Conservation (phyloP, 2,113 vertebrate species). For the Garra rufa region DNA sequence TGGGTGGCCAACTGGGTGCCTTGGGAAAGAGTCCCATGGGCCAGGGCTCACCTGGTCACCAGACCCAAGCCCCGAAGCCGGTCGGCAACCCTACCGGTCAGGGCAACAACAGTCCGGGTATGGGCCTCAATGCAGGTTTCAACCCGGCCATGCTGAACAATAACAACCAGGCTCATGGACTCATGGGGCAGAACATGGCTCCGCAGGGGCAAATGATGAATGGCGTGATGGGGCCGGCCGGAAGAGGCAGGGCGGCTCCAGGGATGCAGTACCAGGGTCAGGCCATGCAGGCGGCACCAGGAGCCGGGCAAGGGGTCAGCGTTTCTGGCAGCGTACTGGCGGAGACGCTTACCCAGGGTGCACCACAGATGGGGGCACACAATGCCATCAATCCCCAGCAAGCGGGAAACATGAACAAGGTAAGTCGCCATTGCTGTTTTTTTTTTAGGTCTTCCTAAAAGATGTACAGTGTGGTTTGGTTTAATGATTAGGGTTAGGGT, state of each 20-base stretch:
- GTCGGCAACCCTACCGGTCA: conserved; percentile 80
- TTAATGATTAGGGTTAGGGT: neutral
- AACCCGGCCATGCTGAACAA: conserved; percentile 90
- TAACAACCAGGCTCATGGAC: conserved; percentile 84
- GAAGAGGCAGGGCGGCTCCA: conserved; percentile 85
- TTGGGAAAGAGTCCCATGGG: conserved; percentile 88
- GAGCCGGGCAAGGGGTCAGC: conserved; percentile 77
- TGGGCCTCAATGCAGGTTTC: conserved; percentile 86
- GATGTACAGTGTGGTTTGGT: neutral
- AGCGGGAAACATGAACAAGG: conserved; percentile 92
- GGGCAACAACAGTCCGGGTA: conserved; percentile 79
- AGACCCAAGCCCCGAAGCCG: conserved; percentile 86
- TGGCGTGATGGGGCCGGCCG: conserved; percentile 86
- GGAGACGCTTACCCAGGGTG: conserved; percentile 91
- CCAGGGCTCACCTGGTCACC: conserved; percentile 84
- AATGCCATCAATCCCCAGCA: conserved; percentile 85
- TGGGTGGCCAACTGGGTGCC: conserved; percentile 82
- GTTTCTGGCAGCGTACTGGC: conserved; percentile 87
- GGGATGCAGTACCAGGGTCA: conserved; percentile 89
- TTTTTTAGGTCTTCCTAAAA: neutral
- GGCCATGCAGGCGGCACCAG: conserved; percentile 85
- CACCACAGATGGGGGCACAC: conserved; percentile 85
- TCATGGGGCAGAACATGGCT: conserved; percentile 85
- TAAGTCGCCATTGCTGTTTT: conserved; percentile 67
- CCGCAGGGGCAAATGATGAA: conserved; percentile 91